Evolutionary conservation across 2,113 vertebrate genomes (phyloP).

Genomic region (Chamaea fasciata): DNA sequence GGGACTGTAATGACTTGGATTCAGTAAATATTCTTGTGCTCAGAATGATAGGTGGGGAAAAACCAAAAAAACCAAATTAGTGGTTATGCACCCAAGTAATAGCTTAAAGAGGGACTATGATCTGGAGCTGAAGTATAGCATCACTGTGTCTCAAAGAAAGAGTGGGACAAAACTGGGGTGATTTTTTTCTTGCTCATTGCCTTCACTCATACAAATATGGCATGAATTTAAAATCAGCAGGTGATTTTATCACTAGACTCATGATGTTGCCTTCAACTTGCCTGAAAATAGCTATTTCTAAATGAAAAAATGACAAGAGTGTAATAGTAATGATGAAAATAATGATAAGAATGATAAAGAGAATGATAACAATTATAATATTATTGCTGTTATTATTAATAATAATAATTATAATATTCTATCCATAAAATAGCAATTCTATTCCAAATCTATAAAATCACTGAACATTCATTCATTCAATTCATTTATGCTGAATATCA

Average conservation of each 20-base stretch:
- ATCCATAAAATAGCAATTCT: background rate
- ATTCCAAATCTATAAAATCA: background rate
- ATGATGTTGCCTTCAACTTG: background rate
- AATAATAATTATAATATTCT: background rate
- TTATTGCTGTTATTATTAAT: too few species aligned
- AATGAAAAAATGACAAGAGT: background rate
- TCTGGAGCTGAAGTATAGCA: background rate
- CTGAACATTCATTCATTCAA: background rate
- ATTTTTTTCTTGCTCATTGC: background rate
- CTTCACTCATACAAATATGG: background rate
- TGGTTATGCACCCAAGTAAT: background rate
- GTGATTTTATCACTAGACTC: background rate
- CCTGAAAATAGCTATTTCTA: background rate
- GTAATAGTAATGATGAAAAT: background rate
- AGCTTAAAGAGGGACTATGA: background rate
- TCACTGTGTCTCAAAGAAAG: background rate
- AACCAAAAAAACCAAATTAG: background rate
- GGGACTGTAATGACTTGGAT: background rate
- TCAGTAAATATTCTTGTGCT: background rate
- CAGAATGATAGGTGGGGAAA: background rate
- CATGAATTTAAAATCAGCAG: background rate
- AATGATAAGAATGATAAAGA: too few species aligned
- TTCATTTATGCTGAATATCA: background rate
- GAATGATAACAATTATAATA: too few species aligned
- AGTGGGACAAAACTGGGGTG: fast-evolving